A percentile compares a stretch with the other conserved stretches of the same genome.
phyloP scores from a whole-genome alignment of 2,113 vertebrate species.

The Candoia aspera region DNA sequence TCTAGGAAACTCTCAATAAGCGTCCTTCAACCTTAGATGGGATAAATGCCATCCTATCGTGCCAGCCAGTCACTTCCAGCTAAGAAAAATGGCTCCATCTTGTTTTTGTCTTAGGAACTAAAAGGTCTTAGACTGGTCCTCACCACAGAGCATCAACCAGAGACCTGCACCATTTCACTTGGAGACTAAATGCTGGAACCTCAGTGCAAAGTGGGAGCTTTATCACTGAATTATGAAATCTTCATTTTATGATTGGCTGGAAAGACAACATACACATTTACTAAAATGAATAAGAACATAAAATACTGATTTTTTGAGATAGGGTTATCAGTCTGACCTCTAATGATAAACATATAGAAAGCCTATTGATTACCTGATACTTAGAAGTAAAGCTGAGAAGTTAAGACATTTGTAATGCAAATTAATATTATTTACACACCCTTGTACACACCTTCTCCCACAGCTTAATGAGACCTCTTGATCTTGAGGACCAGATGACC shows the following conservation, averaged over 20 bases:
- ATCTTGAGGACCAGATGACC: background rate
- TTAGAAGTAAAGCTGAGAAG: background rate
- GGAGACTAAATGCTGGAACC: background rate
- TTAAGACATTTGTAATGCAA: background rate
- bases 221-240: background rate
- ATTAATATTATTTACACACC: background rate
- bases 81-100: background rate
- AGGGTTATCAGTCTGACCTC: background rate
- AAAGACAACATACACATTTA: background rate
- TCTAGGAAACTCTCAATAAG: background rate
- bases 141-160: background rate
- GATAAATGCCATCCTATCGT: background rate
- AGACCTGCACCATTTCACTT: background rate
- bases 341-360: too few relatives aligned
- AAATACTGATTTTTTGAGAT: background rate
- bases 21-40: background rate
- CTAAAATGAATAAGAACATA: background rate
- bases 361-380: background rate
- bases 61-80: background rate
- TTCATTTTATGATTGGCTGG: background rate
- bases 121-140: background rate
- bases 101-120: background rate
- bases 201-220: background rate
- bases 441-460: background rate
- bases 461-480: background rate